These are phyloP conservation scores for Plotosus lineatus DNA, from an alignment of 2,113 vertebrate species.

Conservation along the genomic window DNA sequence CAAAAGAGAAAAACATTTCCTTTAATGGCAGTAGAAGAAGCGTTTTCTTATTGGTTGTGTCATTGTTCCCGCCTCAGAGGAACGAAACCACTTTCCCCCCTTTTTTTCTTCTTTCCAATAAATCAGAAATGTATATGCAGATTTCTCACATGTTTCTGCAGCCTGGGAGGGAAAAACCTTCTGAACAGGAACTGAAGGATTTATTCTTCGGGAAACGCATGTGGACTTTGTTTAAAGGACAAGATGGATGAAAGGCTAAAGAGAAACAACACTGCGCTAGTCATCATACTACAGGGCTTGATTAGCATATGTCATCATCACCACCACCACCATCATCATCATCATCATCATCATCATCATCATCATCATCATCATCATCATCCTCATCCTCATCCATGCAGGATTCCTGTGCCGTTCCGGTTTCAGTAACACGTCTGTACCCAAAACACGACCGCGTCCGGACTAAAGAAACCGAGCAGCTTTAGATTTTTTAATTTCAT, in stretches of 20 bases:
- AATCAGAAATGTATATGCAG: slow-evolving; percentile 42
- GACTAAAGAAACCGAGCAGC: background rate
- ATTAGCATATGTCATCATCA: background rate
- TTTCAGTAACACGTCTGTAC: background rate
- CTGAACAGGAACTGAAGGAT: slow-evolving; percentile 5
- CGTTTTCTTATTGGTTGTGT: slow-evolving; percentile 52
- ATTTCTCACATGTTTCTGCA: slow-evolving; percentile 21
- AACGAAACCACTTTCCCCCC: slow-evolving; percentile 2
- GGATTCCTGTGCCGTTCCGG: background rate
- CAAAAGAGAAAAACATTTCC: slow-evolving; percentile 12
- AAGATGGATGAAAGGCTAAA: slow-evolving; percentile 8
- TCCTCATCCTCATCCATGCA: background rate
- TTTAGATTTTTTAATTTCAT: background rate
- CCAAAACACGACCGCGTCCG: background rate
- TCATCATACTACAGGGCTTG: background rate
- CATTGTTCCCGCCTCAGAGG: slow-evolving; percentile 46
- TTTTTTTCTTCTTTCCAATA: background rate
- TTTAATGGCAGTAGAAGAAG: slow-evolving; percentile 42
- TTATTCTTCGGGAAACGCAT: slow-evolving; percentile 6
- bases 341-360: too few species aligned
- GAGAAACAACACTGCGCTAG: background rate
- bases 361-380: background rate
- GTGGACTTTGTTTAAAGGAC: slow-evolving; percentile 43
- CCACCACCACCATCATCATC: too few species aligned
- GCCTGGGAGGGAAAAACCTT: background rate